Percentiles rank a stretch among this genome's conserved stretches.
Conservation (phyloP, 2,113 vertebrate genomes). For the Naja naja region DNA sequence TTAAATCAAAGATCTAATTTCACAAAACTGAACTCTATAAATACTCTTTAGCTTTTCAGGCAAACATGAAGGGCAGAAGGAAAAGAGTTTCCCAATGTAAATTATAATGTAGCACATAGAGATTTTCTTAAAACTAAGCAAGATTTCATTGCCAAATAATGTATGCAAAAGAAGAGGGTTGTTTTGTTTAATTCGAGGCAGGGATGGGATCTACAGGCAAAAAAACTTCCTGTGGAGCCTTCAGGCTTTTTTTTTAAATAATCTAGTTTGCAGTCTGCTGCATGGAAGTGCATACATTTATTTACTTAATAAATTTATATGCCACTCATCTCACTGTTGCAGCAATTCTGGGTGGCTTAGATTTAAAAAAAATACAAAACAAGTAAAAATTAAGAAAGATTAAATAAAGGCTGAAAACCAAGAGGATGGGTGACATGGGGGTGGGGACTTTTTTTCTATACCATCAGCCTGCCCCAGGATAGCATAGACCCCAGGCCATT, state of each 20-base stretch:
- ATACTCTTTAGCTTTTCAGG: not conserved
- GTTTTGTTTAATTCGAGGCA: not conserved
- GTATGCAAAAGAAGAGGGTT: not conserved
- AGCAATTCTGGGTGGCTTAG: not conserved
- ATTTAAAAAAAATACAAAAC: not conserved
- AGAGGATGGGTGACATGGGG: not conserved
- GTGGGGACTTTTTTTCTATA: not conserved
- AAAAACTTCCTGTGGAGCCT: not conserved
- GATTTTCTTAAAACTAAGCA: not conserved
- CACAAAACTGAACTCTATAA: not conserved
- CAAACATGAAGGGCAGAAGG: not conserved
- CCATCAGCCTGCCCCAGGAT: not conserved
- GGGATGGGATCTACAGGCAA: not conserved
- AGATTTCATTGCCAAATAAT: not conserved
- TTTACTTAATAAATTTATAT: not conserved
- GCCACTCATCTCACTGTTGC: not conserved
- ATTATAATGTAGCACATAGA: not conserved
- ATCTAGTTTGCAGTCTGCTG: not conserved
- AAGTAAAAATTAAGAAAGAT: not conserved
- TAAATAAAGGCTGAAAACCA: not conserved
- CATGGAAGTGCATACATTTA: not conserved
- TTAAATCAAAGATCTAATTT: constrained; percentile 6
- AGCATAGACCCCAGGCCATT: not conserved
- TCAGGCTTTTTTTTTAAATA: not conserved
- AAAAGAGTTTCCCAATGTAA: not conserved